Evolutionary conservation across 2,797 vertebrate species (phyloP).

Genomic region (Liparis tanakae): DNA sequence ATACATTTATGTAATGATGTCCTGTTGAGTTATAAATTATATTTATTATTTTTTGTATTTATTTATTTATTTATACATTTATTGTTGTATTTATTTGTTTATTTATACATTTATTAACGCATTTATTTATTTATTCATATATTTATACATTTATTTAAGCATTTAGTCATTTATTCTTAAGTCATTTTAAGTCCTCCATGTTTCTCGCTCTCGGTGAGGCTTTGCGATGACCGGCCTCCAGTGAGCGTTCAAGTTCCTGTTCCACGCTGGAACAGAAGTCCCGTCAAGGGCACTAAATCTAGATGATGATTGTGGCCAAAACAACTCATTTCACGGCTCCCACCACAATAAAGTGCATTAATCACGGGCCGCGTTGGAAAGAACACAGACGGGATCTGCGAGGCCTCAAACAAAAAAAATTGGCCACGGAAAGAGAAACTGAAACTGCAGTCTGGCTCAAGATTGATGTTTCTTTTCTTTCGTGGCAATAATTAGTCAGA

Average conservation of each 20-base stretch:
- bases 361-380: constrained; percentile 16
- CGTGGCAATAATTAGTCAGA: constrained; percentile 18
- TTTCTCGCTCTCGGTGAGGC: not conserved
- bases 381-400: constrained; percentile 10
- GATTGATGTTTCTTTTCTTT: constrained; percentile 12
- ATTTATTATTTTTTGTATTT: too few relatives aligned
- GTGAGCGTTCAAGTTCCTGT: constrained; percentile 22
- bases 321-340: constrained; percentile 8
- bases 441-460: constrained; percentile 18
- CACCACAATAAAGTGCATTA: constrained; percentile 18
- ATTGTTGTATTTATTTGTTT: too few relatives aligned
- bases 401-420: constrained; percentile 5
- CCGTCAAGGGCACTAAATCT: constrained; percentile 30
- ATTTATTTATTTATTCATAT: too few relatives aligned
- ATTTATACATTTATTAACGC: too few relatives aligned
- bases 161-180: too few relatives aligned
- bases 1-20: too few relatives aligned
- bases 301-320: constrained; percentile 25
- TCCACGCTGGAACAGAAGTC: constrained; percentile 31
- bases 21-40: too few relatives aligned
- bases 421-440: constrained; percentile 20
- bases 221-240: not conserved
- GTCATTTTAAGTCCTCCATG: too few relatives aligned
- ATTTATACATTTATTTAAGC: too few relatives aligned
- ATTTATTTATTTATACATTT: too few relatives aligned